A percentile compares a stretch with the other conserved stretches of the same genome.
These are phyloP conservation scores for Olivierus martensii DNA, from an alignment of 1,140 invertebrate genomes.

Conservation along the genomic window DNA sequence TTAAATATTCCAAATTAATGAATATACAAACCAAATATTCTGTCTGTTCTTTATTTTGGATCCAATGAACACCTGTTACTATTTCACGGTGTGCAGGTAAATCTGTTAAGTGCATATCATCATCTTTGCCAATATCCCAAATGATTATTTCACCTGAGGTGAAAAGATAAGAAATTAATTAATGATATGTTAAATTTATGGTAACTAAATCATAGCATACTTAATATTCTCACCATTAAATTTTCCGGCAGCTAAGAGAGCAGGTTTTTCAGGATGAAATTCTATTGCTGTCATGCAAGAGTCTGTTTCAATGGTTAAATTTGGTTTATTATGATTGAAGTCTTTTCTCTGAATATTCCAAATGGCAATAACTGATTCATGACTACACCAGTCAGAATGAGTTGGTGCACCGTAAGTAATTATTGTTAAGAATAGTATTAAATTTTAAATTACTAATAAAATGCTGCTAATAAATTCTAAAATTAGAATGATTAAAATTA, in stretches of 20 bases:
- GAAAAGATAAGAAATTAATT: not conserved
- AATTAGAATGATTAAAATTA: too few relatives aligned
- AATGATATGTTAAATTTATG: too few relatives aligned
- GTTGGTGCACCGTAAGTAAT: not conserved
- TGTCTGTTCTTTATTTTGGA: not conserved
- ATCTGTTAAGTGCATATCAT: conserved; percentile 2
- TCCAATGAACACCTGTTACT: conserved; percentile 14
- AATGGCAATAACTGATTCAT: conserved; percentile 7
- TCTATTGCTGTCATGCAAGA: conserved; percentile 13
- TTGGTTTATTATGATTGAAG: conserved; percentile 13
- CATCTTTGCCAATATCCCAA: conserved; percentile 17
- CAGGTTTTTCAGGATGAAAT: conserved; percentile 14
- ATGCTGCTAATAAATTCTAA: too few relatives aligned
- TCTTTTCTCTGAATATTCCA: conserved; percentile 16
- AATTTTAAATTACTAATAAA: too few relatives aligned
- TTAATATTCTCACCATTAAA: conserved; percentile 11
- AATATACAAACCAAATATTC: not conserved
- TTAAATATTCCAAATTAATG: not conserved
- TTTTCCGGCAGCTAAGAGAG: conserved; percentile 14
- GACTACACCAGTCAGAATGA: conserved; percentile 17
- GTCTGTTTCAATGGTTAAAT: conserved; percentile 11
- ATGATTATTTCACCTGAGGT: conserved; percentile 13
- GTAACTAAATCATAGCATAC: too few relatives aligned
- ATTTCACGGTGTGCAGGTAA: conserved; percentile 2
- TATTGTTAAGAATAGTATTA: too few relatives aligned